Conservation (phyloP, 2,113 vertebrate genomes). For the Gallinago paraguaiae region DNA sequence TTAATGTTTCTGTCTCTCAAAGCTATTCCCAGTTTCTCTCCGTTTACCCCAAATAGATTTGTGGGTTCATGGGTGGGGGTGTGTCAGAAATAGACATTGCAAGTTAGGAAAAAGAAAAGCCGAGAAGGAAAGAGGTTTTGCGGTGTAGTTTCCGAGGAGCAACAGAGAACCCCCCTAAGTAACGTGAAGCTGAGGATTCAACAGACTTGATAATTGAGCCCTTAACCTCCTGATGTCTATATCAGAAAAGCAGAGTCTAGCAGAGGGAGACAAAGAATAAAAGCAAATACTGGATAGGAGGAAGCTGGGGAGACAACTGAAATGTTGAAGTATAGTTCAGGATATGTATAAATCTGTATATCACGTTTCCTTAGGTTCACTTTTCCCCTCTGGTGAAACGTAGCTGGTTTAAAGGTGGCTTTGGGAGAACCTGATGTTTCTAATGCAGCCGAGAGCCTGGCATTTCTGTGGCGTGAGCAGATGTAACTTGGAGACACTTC, state of each 20-base stretch:
- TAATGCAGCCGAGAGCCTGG: conserved; percentile 9
- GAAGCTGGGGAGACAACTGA: conserved; percentile 45
- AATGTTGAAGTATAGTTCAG: background rate
- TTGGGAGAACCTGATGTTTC: conserved; percentile 11
- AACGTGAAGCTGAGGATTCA: conserved; percentile 60
- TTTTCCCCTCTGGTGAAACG: conserved; percentile 49
- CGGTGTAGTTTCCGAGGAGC: conserved; percentile 52
- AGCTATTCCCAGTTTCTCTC: background rate
- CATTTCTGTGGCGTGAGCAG: background rate
- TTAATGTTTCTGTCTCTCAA: background rate
- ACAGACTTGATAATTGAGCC: conserved; percentile 75
- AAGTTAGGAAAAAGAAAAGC: conserved; percentile 14
- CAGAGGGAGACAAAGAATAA: conserved; percentile 61
- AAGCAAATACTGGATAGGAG: conserved; percentile 58
- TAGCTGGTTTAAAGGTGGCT: conserved; percentile 63
- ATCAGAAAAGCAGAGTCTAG: conserved; percentile 72
- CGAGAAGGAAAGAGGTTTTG: conserved; percentile 51
- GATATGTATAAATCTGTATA: background rate
- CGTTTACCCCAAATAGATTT: background rate
- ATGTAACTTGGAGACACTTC: background rate
- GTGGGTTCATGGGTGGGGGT: background rate
- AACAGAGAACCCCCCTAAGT: conserved; percentile 59
- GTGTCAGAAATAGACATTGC: background rate
- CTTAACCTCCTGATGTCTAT: conserved; percentile 79
- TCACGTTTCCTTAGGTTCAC: conserved; percentile 38